These are phyloP conservation scores for Coleophora flavipennella DNA, from an alignment of 2,888 invertebrate species.

Conservation along the genomic window DNA sequence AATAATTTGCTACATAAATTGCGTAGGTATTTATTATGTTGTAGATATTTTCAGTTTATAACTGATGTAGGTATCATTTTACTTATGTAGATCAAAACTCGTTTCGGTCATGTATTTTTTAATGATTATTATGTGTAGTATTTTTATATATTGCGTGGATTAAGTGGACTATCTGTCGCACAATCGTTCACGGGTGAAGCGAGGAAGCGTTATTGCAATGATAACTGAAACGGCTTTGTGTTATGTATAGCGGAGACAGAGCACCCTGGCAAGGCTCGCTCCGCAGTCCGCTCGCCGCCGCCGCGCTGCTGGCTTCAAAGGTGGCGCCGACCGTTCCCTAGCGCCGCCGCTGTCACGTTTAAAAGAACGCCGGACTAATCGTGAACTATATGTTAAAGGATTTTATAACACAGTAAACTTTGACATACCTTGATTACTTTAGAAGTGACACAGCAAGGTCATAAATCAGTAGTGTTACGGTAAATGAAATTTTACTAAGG, in stretches of 20 bases:
- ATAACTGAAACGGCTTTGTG: conserved; percentile 6
- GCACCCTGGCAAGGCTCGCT: conserved; percentile 4
- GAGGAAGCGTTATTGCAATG: conserved; percentile 7
- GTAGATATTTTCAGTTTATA: conserved; percentile 28
- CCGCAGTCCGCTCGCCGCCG: conserved; percentile 1
- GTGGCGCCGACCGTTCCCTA: neutral
- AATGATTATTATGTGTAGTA: conserved; percentile 30
- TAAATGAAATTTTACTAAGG: no score
- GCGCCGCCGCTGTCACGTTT: neutral
- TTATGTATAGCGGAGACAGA: conserved; percentile 6
- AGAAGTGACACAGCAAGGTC: no score
- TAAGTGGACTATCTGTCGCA: conserved; percentile 41
- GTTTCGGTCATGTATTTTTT: conserved; percentile 33
- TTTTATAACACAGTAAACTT: no score
- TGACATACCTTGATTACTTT: no score
- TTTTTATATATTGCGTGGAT: no score
- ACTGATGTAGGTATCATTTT: conserved; percentile 22
- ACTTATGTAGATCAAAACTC: conserved; percentile 31
- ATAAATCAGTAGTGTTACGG: no score
- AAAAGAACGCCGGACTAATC: conserved; percentile 18
- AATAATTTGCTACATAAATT: conserved; percentile 36
- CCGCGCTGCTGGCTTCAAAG: no score
- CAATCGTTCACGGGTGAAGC: conserved; percentile 26
- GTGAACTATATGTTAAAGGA: conserved; percentile 27
- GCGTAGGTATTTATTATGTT: conserved; percentile 21